Base-by-base conservation (phyloP, 92 coral and sea anemone genomes). In the Parazoanthus atlanticus region DNA sequence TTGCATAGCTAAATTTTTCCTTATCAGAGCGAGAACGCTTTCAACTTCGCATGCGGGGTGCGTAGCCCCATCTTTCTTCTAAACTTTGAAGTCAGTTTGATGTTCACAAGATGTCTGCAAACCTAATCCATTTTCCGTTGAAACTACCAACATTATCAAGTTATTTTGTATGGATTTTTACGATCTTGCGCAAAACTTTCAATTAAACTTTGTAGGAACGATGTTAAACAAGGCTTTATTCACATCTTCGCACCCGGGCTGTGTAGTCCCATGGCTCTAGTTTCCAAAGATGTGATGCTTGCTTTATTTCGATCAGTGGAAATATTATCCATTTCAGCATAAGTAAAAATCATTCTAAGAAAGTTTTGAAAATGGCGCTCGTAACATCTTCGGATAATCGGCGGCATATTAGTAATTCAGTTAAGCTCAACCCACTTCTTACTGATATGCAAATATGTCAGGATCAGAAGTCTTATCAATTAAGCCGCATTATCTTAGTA, bases 131-230 rank as follows among this genome's bases (percentile, higher is more conserved):
- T 15, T 15, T 65, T 19, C 25, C 26, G 71, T 15, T 65, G 25
- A 65, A 65, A 19, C 1, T 65, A 65, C 71, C 26, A 38, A 15
- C 71, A 65, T 19, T 65, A 15, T 65, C 26, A 65, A 65, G 71
- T 0, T 65, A 1, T 65, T 65, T 15, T 15, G 71, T 65, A 65
- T 65, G 71, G 71, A 65, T 15, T 65, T 15, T 65, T 65, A 65
- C 71, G 26, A 65, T 65, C 26, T 65, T 65, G 71, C 25, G 71
- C 71, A 65, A 65, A 65, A 65, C 71, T 13, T 19, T 65, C 71
- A 65, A 15, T 65, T 65, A 65, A 65, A 65, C 71, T 65, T 65
- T 65, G 71, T 65, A 15, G 71, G 71, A 65, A 65, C 71, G 71
- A 19, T 65, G 26, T 0, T 19, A 65, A 65, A 65, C 71, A 19